A percentile compares a stretch with the other conserved stretches of the same genome.
phyloP scores from a whole-genome alignment of 2,113 vertebrate genomes.

The Psittacula cyanocephala region DNA sequence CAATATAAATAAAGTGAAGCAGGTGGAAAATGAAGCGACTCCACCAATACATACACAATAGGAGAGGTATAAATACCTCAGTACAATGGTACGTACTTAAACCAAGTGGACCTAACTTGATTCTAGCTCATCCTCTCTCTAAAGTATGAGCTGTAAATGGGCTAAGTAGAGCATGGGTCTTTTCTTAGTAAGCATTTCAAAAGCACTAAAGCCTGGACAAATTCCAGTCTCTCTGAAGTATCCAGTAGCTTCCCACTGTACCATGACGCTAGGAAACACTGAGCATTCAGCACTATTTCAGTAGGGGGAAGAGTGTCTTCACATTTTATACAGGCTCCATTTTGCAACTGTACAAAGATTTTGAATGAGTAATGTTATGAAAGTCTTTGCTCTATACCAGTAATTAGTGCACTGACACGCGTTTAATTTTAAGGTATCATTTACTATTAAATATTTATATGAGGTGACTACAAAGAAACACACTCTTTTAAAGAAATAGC shows the following conservation, averaged over 20 bases:
- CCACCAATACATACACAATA: neutral
- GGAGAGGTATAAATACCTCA: neutral
- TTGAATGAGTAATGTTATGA: neutral
- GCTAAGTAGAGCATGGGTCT: neutral
- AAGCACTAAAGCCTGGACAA: neutral
- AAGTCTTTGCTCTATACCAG: neutral
- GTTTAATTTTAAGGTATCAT: neutral
- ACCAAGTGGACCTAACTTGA: neutral
- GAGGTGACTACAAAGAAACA: neutral
- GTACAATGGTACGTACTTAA: neutral
- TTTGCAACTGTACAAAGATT: neutral
- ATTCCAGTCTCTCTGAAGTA: neutral
- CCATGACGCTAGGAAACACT: rapidly evolving
- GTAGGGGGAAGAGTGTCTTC: neutral
- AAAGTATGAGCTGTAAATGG: neutral
- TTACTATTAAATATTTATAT: neutral
- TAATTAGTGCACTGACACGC: neutral
- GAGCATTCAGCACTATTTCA: neutral
- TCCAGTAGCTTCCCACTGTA: neutral
- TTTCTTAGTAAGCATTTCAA: neutral
- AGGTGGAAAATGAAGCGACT: neutral
- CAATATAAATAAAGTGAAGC: neutral
- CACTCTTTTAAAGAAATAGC: conserved; percentile 11
- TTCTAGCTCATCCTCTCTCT: neutral
- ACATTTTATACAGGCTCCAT: neutral